A percentile compares a stretch with the other conserved stretches of the same genome.
These are phyloP conservation scores for Choristoneura fumiferana DNA, from an alignment of 1,140 invertebrate species.

Conservation along the genomic window DNA sequence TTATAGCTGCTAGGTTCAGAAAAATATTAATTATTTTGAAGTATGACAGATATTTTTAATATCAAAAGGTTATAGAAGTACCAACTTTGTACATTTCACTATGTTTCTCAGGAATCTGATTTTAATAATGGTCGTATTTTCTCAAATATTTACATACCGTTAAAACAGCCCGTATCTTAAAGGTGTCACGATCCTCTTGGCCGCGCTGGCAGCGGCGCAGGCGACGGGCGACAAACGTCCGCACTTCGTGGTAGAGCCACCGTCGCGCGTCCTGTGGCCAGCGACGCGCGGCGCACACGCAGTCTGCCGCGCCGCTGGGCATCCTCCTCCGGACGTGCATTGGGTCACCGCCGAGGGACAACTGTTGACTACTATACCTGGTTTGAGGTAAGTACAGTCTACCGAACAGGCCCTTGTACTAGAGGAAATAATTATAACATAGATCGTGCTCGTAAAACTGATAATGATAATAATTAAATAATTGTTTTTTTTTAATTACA, in stretches of 20 bases:
- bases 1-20: too few relatives aligned
- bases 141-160: too few relatives aligned
- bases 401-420: too few relatives aligned
- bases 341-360: constrained; percentile 69
- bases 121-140: too few relatives aligned
- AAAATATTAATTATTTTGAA: too few relatives aligned
- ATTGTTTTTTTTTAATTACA: too few relatives aligned
- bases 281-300: constrained; percentile 59
- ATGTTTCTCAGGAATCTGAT: too few relatives aligned
- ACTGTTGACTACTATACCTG: constrained; percentile 63
- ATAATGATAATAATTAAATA: too few relatives aligned
- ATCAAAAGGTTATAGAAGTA: too few relatives aligned
- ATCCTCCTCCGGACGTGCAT: constrained; percentile 63
- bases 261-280: constrained; percentile 62
- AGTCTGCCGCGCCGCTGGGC: constrained; percentile 54
- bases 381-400: constrained; percentile 44
- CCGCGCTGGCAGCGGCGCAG: constrained; percentile 40
- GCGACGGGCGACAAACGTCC: constrained; percentile 59
- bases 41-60: too few relatives aligned
- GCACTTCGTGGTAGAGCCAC: constrained; percentile 59
- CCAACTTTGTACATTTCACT: too few relatives aligned
- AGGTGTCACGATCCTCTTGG: constrained; percentile 44
- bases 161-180: constrained; percentile 24
- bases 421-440: not conserved
- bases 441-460: not conserved